Percentiles rank a stretch among this genome's conserved stretches.
These are phyloP conservation scores for Augochlorella aurata DNA, from an alignment of 2,888 invertebrate species.

Conservation along the genomic window DNA sequence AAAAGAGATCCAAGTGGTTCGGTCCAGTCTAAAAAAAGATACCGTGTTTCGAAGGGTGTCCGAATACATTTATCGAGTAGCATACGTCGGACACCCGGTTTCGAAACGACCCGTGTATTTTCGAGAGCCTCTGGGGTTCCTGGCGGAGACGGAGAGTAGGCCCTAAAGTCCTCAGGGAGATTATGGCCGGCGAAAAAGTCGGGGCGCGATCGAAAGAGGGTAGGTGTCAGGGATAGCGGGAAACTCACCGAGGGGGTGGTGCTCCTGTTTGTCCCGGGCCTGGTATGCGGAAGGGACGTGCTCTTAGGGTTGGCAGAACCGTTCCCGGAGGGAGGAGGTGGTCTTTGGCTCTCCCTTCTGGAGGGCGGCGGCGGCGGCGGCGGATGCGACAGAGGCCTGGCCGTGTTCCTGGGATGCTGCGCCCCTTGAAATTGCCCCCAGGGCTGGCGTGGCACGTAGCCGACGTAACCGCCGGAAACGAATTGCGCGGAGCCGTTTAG, in stretches of 20 bases:
- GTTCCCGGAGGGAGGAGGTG: slow-evolving; percentile 46
- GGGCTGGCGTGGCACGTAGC: slow-evolving; percentile 82
- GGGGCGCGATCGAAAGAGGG: not conserved
- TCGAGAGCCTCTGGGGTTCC: too few species aligned
- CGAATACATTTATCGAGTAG: too few species aligned
- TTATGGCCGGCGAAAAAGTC: not conserved
- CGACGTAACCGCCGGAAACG: slow-evolving; percentile 84
- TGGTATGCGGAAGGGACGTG: slow-evolving; percentile 72
- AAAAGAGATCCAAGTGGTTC: too few species aligned
- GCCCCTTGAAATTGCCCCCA: slow-evolving; percentile 82
- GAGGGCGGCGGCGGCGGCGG: slow-evolving; percentile 76
- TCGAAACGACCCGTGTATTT: too few species aligned
- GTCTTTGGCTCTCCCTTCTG: slow-evolving; percentile 73
- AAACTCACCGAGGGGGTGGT: slow-evolving; percentile 80
- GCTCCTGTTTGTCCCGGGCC: slow-evolving; percentile 69
- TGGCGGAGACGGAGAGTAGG: too few species aligned
- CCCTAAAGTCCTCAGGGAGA: too few species aligned
- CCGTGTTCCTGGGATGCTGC: slow-evolving; percentile 60
- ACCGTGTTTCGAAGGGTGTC: too few species aligned
- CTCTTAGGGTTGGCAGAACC: slow-evolving; percentile 66
- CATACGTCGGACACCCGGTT: too few species aligned
- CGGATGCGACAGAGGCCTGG: slow-evolving; percentile 78
- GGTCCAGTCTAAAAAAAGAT: too few species aligned
- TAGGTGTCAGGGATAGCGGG: slow-evolving; percentile 7
- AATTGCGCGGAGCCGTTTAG: slow-evolving; percentile 80